Evolutionary conservation across 2,888 invertebrate genomes (phyloP), one percentile per base, ranked within the genome.

Genomic region (Diachrysia chrysitis): DNA sequence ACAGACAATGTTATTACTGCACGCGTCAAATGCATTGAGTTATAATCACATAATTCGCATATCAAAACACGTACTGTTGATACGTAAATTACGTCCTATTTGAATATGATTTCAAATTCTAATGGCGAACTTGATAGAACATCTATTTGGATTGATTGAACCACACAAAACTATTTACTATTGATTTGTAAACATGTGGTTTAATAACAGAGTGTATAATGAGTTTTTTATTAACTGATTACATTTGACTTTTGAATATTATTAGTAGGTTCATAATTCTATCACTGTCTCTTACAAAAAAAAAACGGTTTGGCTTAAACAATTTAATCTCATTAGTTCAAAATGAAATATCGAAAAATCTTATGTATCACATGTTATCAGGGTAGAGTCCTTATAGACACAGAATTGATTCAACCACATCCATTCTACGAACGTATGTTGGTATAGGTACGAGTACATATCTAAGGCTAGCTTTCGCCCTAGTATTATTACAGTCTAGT

Each of bases 21-120:
- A 78, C 73, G 74, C 83, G 79, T 71, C 78, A 83, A 76, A 83
- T 87, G 87, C 89, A 87, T 84, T 84, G 78, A 79, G 83, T 83
- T 85, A 83, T 86, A 85, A 89, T 88, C 82, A 89, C 86, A 88
- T 87, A 82, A 92, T 93, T 93, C 90, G 90, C 90, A 91, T 83
- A 73, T 83, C 69, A 73, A 63, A 72, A 81, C 81, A 81, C 51
- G 46, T 60, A 63, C 64, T 66, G 65, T 64, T 61, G 53, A 66
- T 71, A 73, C 84, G 81, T 83, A 85, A 83, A 85, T 83, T 79
- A 84, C 73, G 76, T 83, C 75, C 82, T 78, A 87, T 85, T 85
- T 83, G 83, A 87, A 89, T 89, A 83, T 79, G 79, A 86, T 87
- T 87, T 81, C 66, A 70, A 83, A 86, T 83, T 83, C 78, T 83